These are phyloP conservation scores for Trachemys scripta DNA, from an alignment of 2,113 vertebrate species.

Conservation along the genomic window DNA sequence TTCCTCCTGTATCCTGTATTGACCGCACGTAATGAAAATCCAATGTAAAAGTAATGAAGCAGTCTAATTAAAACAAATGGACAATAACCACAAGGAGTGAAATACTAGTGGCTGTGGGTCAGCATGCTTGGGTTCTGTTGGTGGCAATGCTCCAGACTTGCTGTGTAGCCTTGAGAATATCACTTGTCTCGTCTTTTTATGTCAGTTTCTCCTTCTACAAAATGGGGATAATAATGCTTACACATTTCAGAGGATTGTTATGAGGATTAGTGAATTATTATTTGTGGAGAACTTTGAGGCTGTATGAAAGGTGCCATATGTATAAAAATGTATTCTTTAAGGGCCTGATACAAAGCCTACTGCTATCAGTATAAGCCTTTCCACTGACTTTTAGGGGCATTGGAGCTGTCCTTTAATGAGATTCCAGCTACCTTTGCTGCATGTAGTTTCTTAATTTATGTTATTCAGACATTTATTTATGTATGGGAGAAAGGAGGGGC, in stretches of 20 bases:
- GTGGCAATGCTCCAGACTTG: background rate
- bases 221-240: background rate
- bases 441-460: background rate
- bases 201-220: background rate
- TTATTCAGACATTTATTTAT: background rate
- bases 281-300: background rate
- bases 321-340: background rate
- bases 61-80: background rate
- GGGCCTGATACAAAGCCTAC: background rate
- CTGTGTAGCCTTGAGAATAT: background rate
- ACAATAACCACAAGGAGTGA: background rate
- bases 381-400: slow-evolving; percentile 24
- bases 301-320: background rate
- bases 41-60: background rate
- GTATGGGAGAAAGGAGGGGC: background rate
- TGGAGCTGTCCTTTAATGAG: slow-evolving; percentile 29
- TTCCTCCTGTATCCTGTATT: background rate
- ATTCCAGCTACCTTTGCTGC: slow-evolving; percentile 18
- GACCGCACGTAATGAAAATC: accelerated
- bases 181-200: background rate
- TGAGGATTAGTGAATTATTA: background rate
- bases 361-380: background rate
- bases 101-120: background rate
- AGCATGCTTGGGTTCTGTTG: background rate
- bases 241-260: background rate